Evolutionary conservation across 53 echinoderm and acorn worm species (phyloP).

Genomic region (Temnopleurus reevesii): DNA sequence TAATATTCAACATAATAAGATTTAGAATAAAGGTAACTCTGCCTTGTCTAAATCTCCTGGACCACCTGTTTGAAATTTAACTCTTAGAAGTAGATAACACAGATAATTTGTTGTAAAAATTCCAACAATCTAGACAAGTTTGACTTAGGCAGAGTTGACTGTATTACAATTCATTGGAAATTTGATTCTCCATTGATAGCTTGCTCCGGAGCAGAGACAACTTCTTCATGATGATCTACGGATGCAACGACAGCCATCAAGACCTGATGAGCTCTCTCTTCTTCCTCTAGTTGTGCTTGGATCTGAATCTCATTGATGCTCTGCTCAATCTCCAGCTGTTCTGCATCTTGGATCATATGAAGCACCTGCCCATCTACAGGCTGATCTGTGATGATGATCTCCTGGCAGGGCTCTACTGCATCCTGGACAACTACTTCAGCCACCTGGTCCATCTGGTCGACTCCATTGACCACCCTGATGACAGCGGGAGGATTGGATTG

Average conservation of each 20-base stretch:
- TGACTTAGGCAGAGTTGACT: too few species aligned
- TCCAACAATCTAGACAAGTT: too few species aligned
- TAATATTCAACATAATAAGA: too few species aligned
- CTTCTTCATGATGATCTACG: slow-evolving; percentile 58
- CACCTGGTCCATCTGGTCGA: slow-evolving; percentile 10
- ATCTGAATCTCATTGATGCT: slow-evolving; percentile 53
- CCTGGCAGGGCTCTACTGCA: neutral
- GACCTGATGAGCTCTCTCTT: neutral
- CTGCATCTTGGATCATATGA: slow-evolving; percentile 41
- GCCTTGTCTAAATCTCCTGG: too few species aligned
- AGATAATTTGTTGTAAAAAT: too few species aligned
- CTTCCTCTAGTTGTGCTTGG: slow-evolving; percentile 21
- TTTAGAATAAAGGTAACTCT: too few species aligned
- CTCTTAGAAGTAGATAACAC: too few species aligned
- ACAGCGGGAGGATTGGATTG: neutral
- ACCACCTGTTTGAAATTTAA: too few species aligned
- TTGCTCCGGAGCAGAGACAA: slow-evolving; percentile 41
- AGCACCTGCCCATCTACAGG: slow-evolving; percentile 16
- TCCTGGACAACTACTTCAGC: slow-evolving; percentile 41
- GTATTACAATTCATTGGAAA: too few species aligned
- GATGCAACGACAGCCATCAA: slow-evolving; percentile 39
- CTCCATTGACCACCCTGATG: neutral
- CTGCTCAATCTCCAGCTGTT: slow-evolving; percentile 45
- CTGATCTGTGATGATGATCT: slow-evolving; percentile 18
- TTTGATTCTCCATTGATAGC: too few species aligned